These are phyloP conservation scores for Acromyrmex heyeri DNA, from an alignment of 1,140 invertebrate species.

Conservation along the genomic window DNA sequence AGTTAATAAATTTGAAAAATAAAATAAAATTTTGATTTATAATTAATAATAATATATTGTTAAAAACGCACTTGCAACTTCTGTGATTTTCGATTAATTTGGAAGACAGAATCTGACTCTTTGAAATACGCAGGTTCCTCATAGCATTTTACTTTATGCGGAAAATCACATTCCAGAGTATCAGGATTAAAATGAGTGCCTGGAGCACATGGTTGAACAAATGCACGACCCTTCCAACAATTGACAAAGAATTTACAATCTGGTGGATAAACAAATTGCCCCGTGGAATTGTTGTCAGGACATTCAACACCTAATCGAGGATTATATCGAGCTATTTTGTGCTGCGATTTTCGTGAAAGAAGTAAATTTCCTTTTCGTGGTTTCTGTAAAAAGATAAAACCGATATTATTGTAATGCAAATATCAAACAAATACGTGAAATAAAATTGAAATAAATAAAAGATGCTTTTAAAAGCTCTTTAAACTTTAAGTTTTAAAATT, in stretches of 20 bases:
- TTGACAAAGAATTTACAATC: slow-evolving; percentile 91
- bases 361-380: slow-evolving; percentile 77
- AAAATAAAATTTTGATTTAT: neutral
- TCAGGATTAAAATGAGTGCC: slow-evolving; percentile 90
- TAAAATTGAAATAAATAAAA: neutral
- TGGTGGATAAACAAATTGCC: slow-evolving; percentile 88
- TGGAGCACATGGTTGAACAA: slow-evolving; percentile 88
- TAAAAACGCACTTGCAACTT: slow-evolving; percentile 50
- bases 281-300: slow-evolving; percentile 86
- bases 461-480: neutral
- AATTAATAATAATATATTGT: neutral
- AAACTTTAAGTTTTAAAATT: neutral
- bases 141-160: slow-evolving; percentile 89
- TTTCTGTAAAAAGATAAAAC: slow-evolving; percentile 76
- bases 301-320: slow-evolving; percentile 82
- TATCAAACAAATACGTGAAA: neutral
- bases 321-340: slow-evolving; percentile 78
- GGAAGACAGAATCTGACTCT: slow-evolving; percentile 20
- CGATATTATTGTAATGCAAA: neutral
- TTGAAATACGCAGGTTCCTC: slow-evolving; percentile 68
- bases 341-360: neutral
- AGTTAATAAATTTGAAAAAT: slow-evolving; percentile 1
- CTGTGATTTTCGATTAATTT: neutral
- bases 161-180: slow-evolving; percentile 89
- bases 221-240: slow-evolving; percentile 89